Evolutionary conservation across 2,888 invertebrate genomes (phyloP).

Genomic region (Caenorhabditis imperialis): DNA sequence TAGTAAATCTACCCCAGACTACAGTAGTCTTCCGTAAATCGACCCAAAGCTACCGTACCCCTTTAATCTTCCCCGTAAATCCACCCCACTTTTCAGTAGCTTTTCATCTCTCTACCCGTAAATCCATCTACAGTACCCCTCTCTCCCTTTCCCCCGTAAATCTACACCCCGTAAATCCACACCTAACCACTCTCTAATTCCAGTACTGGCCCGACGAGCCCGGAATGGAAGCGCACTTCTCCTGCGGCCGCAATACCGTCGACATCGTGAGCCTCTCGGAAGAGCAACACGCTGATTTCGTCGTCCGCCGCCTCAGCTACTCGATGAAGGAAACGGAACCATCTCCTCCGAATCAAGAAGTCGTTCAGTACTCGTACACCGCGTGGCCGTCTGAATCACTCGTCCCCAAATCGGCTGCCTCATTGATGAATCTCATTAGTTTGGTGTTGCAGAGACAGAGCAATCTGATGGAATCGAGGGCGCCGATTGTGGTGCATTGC

Average conservation of each 20-base stretch:
- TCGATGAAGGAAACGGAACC: conserved; percentile 53
- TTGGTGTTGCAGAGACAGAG: conserved; percentile 81
- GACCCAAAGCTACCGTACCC: no score
- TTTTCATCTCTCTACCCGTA: no score
- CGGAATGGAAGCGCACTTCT: conserved; percentile 35
- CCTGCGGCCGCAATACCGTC: conserved; percentile 58
- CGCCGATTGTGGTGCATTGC: conserved; percentile 89
- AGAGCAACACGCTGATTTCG: conserved; percentile 59
- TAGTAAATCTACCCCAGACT: no score
- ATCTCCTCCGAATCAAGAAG: conserved; percentile 48
- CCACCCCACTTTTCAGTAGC: no score
- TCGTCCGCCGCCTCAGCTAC: conserved; percentile 67
- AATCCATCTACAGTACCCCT: no score
- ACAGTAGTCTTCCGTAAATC: no score
- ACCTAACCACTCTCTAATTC: conserved; percentile 25
- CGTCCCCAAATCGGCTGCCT: conserved; percentile 63
- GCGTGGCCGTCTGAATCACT: conserved; percentile 68
- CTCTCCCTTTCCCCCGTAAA: background rate
- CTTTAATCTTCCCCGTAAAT: no score
- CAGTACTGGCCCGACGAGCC: conserved; percentile 76
- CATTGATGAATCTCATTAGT: conserved; percentile 82
- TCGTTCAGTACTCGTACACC: conserved; percentile 72
- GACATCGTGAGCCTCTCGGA: conserved; percentile 63
- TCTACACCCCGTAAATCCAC: no score
- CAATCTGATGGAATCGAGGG: conserved; percentile 82